Percentiles rank a stretch among this genome's conserved stretches.
phyloP scores from a whole-genome alignment of 2,888 invertebrate species.

The Prenolepis imparis region DNA sequence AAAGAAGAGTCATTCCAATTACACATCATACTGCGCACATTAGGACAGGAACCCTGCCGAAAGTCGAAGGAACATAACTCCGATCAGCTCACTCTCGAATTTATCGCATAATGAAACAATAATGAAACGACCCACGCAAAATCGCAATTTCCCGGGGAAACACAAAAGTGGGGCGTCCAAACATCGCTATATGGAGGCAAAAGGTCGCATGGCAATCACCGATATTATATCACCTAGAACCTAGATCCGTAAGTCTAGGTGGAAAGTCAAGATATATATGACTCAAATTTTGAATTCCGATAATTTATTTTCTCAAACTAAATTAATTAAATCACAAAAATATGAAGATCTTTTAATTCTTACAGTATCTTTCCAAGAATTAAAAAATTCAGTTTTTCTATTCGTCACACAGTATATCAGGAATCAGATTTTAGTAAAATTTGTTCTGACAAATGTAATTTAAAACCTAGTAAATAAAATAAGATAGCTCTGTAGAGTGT shows the following conservation, averaged over 20 bases:
- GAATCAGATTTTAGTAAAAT: neutral
- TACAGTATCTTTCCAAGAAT: neutral
- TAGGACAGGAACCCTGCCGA: slow-evolving; percentile 1
- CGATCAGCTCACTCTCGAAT: neutral
- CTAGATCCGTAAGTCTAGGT: neutral
- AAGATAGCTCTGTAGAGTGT: neutral
- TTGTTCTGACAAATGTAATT: neutral
- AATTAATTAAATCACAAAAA: neutral
- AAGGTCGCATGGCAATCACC: neutral
- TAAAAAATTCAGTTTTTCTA: neutral
- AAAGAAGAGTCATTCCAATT: neutral
- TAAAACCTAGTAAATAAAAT: neutral
- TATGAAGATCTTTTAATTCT: neutral
- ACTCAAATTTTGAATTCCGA: neutral
- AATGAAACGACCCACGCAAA: slow-evolving; percentile 40
- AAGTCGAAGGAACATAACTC: slow-evolving; percentile 17
- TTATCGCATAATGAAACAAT: slow-evolving; percentile 44
- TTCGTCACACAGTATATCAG: neutral
- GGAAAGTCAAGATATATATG: neutral
- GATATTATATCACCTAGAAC: neutral
- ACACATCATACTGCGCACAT: neutral
- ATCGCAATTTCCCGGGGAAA: slow-evolving; percentile 15
- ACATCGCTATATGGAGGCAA: neutral
- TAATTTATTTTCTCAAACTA: slow-evolving; percentile 3
- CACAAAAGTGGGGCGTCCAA: slow-evolving; percentile 23